phyloP scores from a whole-genome alignment of 2,113 vertebrate species.

The Erythrolamprus reginae region DNA sequence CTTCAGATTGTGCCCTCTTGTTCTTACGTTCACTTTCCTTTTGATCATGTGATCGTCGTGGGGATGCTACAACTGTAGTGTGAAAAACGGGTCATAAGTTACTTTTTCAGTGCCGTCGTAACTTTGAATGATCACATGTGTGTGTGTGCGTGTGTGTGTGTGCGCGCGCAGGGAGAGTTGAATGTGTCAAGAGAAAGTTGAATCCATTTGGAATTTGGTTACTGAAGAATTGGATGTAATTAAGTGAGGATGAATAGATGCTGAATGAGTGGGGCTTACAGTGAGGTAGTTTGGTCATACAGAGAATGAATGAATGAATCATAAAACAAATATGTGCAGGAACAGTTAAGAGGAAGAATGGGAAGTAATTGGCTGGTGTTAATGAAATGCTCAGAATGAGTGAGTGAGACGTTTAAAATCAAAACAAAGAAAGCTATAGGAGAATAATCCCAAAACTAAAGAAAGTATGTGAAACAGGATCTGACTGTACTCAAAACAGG shows the following conservation, averaged over 20 bases:
- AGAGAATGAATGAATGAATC: neutral
- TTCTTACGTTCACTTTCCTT: no score
- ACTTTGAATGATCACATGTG: neutral
- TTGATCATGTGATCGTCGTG: neutral
- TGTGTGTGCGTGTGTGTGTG: no score
- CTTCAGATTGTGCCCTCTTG: no score
- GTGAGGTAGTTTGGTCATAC: neutral
- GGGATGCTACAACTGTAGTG: neutral
- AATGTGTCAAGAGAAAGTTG: neutral
- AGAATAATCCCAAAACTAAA: neutral
- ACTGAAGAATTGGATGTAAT: neutral
- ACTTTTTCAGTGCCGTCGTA: neutral
- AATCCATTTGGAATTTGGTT: neutral
- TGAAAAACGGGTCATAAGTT: neutral
- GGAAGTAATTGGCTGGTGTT: neutral
- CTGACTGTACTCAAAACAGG: neutral
- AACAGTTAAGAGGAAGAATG: neutral
- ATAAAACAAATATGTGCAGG: neutral
- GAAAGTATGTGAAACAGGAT: neutral
- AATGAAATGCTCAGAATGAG: neutral
- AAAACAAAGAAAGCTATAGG: neutral
- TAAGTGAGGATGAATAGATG: neutral
- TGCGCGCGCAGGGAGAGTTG: neutral
- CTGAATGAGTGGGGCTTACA: neutral
- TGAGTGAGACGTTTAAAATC: neutral